Conservation (phyloP, 1,140 invertebrate genomes). For the Calephelis virginiensis region DNA sequence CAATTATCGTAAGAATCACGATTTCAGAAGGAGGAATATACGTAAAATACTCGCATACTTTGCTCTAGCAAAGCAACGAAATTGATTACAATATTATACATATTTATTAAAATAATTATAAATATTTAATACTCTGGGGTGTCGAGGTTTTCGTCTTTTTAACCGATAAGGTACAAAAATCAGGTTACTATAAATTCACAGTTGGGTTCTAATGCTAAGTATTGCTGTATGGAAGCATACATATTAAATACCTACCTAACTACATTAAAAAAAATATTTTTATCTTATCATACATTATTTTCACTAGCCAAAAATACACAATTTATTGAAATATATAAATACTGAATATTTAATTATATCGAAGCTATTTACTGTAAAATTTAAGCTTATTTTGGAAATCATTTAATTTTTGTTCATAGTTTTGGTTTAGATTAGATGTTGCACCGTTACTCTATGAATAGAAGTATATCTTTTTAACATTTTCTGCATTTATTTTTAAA, state of each 20-base stretch:
- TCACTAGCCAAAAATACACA: conserved; percentile 8
- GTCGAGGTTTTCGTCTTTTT: background rate
- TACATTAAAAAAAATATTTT: background rate
- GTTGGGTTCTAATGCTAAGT: background rate
- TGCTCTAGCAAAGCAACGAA: too few relatives aligned
- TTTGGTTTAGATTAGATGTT: too few relatives aligned
- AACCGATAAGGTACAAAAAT: background rate
- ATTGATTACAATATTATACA: too few relatives aligned
- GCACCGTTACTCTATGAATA: too few relatives aligned
- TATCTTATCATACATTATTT: background rate
- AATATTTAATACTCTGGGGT: conserved; percentile 5
- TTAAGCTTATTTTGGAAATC: background rate
- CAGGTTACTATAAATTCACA: background rate
- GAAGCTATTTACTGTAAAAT: background rate
- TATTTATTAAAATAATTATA: background rate
- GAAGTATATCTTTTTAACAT: too few relatives aligned
- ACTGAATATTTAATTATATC: background rate
- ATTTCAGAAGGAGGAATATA: too few relatives aligned
- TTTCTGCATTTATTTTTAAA: too few relatives aligned
- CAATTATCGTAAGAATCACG: too few relatives aligned
- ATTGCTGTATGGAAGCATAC: background rate
- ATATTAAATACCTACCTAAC: background rate
- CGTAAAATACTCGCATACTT: too few relatives aligned
- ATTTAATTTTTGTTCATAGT: too few relatives aligned
- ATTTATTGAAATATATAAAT: conserved; percentile 1